These are phyloP conservation scores for Pteromalus puparum DNA, from an alignment of 1,140 invertebrate genomes.

Conservation along the genomic window DNA sequence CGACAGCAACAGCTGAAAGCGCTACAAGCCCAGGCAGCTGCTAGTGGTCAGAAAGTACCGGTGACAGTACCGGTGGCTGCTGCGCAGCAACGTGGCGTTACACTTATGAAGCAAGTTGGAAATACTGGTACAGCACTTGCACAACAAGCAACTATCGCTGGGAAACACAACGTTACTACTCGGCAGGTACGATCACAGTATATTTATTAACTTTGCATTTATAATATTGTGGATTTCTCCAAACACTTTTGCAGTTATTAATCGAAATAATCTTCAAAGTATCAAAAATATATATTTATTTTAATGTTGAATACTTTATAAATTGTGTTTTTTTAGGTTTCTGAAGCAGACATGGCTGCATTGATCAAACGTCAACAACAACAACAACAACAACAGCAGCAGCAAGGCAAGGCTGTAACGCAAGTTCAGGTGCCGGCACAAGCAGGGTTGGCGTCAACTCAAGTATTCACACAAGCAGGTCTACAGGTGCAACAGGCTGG, in stretches of 20 bases:
- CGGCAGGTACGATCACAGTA: slow-evolving; percentile 58
- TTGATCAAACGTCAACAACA: slow-evolving; percentile 79
- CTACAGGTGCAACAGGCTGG: slow-evolving; percentile 74
- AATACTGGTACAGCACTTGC: slow-evolving; percentile 2
- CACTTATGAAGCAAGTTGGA: slow-evolving; percentile 68
- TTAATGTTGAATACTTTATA: not conserved
- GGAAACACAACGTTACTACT: slow-evolving; percentile 76
- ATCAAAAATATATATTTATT: too few species aligned
- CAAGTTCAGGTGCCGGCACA: slow-evolving; percentile 73
- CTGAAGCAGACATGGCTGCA: slow-evolving; percentile 83
- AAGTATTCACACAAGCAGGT: slow-evolving; percentile 78
- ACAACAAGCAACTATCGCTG: slow-evolving; percentile 54
- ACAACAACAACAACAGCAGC: slow-evolving; percentile 78
- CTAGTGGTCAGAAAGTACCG: slow-evolving; percentile 67
- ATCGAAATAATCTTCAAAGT: too few species aligned
- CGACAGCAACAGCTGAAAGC: slow-evolving; percentile 75
- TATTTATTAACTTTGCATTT: not conserved
- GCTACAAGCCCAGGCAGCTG: slow-evolving; percentile 64
- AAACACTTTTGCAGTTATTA: not conserved
- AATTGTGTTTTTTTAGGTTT: slow-evolving; percentile 65
- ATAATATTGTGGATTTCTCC: not conserved
- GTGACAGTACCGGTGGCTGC: slow-evolving; percentile 64
- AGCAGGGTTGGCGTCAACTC: slow-evolving; percentile 73
- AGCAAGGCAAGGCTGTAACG: slow-evolving; percentile 74
- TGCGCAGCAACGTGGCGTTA: slow-evolving; percentile 64